Conservation (phyloP, 1,140 invertebrate species). For the Nomia melanderi region DNA sequence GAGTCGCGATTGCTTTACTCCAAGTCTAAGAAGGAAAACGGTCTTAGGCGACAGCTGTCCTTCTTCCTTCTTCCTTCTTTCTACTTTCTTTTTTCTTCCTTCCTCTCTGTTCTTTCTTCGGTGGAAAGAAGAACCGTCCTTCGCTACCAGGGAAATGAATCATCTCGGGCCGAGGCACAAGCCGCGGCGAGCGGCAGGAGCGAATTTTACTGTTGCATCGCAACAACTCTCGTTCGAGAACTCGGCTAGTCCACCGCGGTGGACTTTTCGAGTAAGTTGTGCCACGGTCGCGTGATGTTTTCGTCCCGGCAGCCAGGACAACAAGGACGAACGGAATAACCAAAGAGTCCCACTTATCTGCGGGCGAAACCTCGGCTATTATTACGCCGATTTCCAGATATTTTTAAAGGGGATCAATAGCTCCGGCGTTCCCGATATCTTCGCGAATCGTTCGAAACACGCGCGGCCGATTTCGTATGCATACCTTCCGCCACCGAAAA, state of each 20-base stretch:
- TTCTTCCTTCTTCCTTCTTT: no score
- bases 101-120: no score
- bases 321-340: constrained; percentile 9
- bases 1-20: no score
- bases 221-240: background rate
- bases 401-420: constrained; percentile 56
- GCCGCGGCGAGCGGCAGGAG: no score
- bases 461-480: constrained; percentile 30
- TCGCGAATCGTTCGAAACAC: constrained; percentile 40
- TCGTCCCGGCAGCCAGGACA: constrained; percentile 3
- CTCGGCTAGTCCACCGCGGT: background rate
- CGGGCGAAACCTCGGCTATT: constrained; percentile 38
- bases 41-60: no score
- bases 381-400: constrained; percentile 49
- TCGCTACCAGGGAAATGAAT: no score
- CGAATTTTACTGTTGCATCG: no score
- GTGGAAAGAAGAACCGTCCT: no score
- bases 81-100: no score
- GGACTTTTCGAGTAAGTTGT: constrained; percentile 10
- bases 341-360: constrained; percentile 11
- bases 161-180: no score
- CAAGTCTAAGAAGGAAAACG: no score
- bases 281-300: constrained; percentile 36
- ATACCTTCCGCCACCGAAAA: background rate
- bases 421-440: constrained; percentile 27